Percentiles rank a stretch among this genome's conserved stretches.
Evolutionary conservation across 2,797 vertebrate genomes (phyloP).

Genomic region (Steatocranus sp.): DNA sequence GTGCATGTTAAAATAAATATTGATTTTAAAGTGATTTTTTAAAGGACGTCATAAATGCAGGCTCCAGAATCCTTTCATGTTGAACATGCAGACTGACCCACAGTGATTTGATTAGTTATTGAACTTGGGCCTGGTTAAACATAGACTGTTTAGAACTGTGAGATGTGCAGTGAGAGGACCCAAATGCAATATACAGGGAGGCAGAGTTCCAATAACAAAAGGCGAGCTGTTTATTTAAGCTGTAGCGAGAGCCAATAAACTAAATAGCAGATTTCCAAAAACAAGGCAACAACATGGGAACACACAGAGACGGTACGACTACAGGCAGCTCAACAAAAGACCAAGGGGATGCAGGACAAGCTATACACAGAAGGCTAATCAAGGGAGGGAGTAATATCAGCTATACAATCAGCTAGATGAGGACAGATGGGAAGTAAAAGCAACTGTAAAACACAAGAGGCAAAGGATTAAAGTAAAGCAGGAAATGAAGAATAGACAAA

Average conservation of each 20-base stretch:
- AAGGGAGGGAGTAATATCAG: neutral
- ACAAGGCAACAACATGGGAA: neutral
- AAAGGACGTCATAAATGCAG: neutral
- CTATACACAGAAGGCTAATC: neutral
- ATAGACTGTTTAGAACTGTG: neutral
- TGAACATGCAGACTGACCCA: neutral
- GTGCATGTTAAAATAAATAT: neutral
- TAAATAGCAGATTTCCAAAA: neutral
- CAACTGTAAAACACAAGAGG: neutral
- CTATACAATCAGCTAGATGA: neutral
- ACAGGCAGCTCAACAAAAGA: neutral
- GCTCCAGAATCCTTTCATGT: neutral
- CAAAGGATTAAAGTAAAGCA: neutral
- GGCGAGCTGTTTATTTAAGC: neutral
- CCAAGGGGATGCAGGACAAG: neutral
- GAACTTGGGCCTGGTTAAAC: neutral
- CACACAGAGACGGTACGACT: neutral
- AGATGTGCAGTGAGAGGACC: neutral
- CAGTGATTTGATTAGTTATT: neutral
- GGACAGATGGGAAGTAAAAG: neutral
- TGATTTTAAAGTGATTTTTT: neutral
- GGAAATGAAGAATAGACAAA: neutral
- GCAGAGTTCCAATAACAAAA: neutral
- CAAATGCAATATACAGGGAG: neutral
- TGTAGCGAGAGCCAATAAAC: neutral